Evolutionary conservation across 2,113 vertebrate genomes (phyloP).

Genomic region (Pyrgilauda ruficollis): DNA sequence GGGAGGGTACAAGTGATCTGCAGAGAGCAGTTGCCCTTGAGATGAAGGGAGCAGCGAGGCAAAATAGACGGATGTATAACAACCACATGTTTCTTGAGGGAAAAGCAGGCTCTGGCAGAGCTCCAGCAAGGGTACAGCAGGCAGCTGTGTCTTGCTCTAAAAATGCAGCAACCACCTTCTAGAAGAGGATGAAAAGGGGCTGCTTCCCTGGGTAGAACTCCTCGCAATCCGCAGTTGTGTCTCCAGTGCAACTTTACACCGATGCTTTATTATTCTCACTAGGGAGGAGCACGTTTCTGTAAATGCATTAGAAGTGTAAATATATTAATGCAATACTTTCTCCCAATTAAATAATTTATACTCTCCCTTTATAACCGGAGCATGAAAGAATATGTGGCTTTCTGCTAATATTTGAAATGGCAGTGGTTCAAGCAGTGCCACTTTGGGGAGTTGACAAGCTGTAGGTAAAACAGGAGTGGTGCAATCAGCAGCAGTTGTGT

Average conservation of each 20-base stretch:
- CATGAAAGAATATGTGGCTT: constrained; percentile 49
- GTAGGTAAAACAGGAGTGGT: neutral
- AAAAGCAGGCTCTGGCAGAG: constrained; percentile 50
- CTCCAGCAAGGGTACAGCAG: constrained; percentile 58
- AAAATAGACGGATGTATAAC: constrained; percentile 2
- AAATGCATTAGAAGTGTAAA: constrained; percentile 65
- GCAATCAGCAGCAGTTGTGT: neutral
- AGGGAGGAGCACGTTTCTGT: constrained; percentile 42
- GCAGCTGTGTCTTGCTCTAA: constrained; percentile 13
- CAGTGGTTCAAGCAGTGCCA: constrained; percentile 42
- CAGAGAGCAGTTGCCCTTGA: constrained; percentile 75
- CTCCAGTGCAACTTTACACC: neutral
- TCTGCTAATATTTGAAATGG: constrained; percentile 60
- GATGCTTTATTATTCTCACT: constrained; percentile 20
- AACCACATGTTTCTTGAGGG: constrained; percentile 50
- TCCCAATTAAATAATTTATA: constrained; percentile 67
- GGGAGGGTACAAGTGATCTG: constrained; percentile 67
- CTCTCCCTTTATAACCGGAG: constrained; percentile 54
- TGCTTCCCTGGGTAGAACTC: neutral
- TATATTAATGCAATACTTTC: constrained; percentile 76
- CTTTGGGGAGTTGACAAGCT: constrained; percentile 11
- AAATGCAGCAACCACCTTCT: constrained; percentile 23
- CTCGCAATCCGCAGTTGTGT: accelerated
- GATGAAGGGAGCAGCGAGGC: constrained; percentile 26
- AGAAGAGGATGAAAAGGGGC: neutral